phyloP scores from a whole-genome alignment of 2,888 invertebrate genomes.

The Philonicus albiceps region DNA sequence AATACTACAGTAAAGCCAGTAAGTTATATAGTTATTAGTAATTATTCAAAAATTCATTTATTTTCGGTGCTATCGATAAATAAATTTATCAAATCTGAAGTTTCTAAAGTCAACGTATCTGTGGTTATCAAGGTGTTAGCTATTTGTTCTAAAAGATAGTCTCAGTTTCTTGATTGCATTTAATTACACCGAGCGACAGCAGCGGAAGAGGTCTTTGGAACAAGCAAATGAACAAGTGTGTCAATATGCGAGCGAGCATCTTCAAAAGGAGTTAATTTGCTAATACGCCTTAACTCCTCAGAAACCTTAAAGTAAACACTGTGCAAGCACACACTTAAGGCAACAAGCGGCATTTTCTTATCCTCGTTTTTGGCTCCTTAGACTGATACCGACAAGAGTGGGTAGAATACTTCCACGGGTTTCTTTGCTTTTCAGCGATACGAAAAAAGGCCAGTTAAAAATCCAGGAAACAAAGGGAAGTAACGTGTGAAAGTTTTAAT shows the following conservation, averaged over 20 bases:
- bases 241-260: neutral
- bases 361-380: neutral
- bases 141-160: neutral
- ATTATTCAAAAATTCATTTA: too few species aligned
- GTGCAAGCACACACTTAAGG: neutral
- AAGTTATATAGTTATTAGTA: too few species aligned
- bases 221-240: neutral
- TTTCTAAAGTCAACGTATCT: neutral
- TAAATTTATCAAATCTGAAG: neutral
- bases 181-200: neutral
- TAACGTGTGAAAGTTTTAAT: neutral
- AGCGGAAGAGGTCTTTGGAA: neutral
- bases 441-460: neutral
- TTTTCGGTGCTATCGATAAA: neutral
- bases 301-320: neutral
- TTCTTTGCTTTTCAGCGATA: neutral
- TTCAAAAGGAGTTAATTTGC: neutral
- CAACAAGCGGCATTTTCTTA: neutral
- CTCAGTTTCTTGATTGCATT: neutral
- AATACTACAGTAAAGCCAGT: too few species aligned
- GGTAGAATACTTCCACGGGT: neutral
- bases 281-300: neutral
- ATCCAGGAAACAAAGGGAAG: neutral
- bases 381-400: neutral
- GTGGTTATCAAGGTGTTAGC: neutral